Evolutionary conservation across 2,797 vertebrate genomes (phyloP), one percentile per base, ranked within the genome.

Genomic region (Argentina silus): DNA sequence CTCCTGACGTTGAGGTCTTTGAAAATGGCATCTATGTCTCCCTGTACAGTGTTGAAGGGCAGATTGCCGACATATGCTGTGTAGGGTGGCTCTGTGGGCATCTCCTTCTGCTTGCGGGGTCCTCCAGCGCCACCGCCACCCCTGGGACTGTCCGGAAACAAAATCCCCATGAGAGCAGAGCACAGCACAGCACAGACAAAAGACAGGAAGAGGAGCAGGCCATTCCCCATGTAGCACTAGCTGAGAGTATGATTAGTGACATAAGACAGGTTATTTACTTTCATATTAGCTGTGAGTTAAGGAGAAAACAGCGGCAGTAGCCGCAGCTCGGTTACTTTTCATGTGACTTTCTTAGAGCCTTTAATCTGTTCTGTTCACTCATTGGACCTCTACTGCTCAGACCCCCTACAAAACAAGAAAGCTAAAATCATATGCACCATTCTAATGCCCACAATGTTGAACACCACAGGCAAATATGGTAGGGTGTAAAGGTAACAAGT

Each of bases 31-130:
- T 99, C 98, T 87, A 99, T 98, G 93, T 99, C 98, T 69, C 98
- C 98, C 87, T 99, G 98, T 76, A 99, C 98, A 10, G 96, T 96
- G 90, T 98, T 96, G 92, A 97, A 98, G 8, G 98, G 98, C 75
- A 99, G 95, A 81, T 99, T 99, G 48, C 98, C 98, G 61, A 99
- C 96, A 1, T 97, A 99, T 0, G 98, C 98, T n/a, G 98, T 99
- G 93, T 95, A 99, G 1, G 98, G 98, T 6, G 98, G 97, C 76
- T 98, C 98, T 84, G 96, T 92, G 0, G 98, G 98, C 80, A 99
- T 91, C 76, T 99, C 98, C 93, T 98, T 98, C 91, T 98, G 96
- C 92, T 94, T 97, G 81, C 95, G 94, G 79, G 95, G 86, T 47
- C 94, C 96, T 63, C 95, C 93, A 43, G 93, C 77, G 9, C 95